Base-by-base conservation (phyloP, 2,888 invertebrate species). In the Cybosia mesomella region DNA sequence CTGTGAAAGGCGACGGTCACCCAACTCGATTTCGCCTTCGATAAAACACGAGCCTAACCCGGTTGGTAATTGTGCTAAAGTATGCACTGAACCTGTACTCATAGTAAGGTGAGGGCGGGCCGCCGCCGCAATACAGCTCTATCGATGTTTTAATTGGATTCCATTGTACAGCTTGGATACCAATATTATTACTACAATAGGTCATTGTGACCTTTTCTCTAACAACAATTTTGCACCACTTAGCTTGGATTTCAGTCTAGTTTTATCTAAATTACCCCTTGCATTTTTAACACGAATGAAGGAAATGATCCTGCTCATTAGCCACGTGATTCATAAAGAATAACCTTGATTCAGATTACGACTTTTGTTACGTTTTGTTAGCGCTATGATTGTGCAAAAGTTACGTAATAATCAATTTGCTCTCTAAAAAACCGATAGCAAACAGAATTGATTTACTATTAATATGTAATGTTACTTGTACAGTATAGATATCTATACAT, bases 1-100 rank as follows among this genome's bases (percentile, higher is more conserved):
- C 86, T 82, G 93, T 89, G 92, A 92, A 93, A 92, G 92, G 92
- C 87, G 53, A 85, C 85, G 88, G 89, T 89, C 89, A 85, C 85
- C 87, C 79, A 85, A 88, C 86, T 86, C 85, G 89, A 91, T 90
- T 87, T 89, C 84, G 89, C 88, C 88, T 88, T 89, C 87, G 89
- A 91, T 91, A 92, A 87, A 85, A 82, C 80, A 83, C 84, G 80
- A 81, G 82, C 82, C 81, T 68, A 77, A 74, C 80, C 75, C 71
- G 73, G 73, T 81, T 76, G 73, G 83, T 86, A 88, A 87, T 88
- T 85, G 88, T 87, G 80, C 77, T 84, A 78, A 80, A 76, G 71
- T 83, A 83, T 84, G 81, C 84, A 82, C 83, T 79, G 83, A 85
- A 88, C 86, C 81, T 83, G 83, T 83, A 85, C 77, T 79, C 73